Evolutionary conservation across 2,113 vertebrate species (phyloP).

Genomic region (Dipodomys spectabilis): DNA sequence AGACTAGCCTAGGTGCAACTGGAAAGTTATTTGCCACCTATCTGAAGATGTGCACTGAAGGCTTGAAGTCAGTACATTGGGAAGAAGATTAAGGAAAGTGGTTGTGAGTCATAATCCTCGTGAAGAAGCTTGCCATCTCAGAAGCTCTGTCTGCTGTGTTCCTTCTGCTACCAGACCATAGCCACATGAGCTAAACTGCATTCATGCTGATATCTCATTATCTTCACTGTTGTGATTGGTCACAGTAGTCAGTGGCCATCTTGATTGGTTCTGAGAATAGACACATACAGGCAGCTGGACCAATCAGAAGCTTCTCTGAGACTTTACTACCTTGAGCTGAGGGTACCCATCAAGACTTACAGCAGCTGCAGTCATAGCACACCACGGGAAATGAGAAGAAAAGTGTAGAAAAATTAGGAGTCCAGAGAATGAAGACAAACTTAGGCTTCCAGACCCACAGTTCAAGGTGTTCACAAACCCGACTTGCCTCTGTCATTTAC

Average conservation of each 20-base stretch:
- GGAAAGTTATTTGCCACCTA: background rate
- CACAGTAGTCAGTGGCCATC: background rate
- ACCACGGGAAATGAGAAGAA: background rate
- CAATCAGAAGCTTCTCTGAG: background rate
- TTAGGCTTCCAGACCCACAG: background rate
- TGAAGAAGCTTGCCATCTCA: too few relatives aligned
- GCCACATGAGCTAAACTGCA: background rate
- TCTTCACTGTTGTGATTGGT: background rate
- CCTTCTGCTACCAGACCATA: background rate
- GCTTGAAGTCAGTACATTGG: background rate
- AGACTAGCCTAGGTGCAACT: background rate
- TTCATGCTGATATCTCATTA: background rate
- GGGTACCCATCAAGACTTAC: background rate
- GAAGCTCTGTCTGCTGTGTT: background rate
- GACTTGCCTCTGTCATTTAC: background rate
- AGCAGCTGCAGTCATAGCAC: background rate
- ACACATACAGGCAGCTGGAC: background rate
- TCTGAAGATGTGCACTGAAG: background rate
- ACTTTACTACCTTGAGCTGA: background rate
- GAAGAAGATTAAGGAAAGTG: background rate
- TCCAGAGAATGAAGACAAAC: background rate
- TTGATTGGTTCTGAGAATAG: background rate
- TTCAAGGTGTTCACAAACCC: background rate
- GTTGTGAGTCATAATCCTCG: background rate
- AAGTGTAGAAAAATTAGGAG: background rate